phyloP scores from a whole-genome alignment of 2,113 vertebrate genomes.

The Mystacornis crossleyi region DNA sequence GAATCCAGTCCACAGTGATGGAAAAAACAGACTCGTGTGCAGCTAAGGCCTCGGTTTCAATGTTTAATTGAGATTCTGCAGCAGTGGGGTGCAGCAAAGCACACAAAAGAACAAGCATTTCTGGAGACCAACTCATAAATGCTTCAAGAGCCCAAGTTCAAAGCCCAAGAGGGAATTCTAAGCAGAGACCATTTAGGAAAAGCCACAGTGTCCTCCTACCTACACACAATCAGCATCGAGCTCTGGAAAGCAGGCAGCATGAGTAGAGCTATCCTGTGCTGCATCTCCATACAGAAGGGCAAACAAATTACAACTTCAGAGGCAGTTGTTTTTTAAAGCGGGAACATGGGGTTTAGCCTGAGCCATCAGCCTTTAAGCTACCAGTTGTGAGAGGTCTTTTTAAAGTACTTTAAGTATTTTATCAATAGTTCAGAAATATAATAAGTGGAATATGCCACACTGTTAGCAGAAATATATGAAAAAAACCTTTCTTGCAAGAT shows the following conservation, averaged over 20 bases:
- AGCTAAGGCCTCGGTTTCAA: neutral
- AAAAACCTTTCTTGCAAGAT: neutral
- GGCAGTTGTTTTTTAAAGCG: neutral
- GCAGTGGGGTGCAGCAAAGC: neutral
- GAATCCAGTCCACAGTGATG: neutral
- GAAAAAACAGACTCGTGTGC: neutral
- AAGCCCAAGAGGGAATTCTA: neutral
- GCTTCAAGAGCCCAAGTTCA: neutral
- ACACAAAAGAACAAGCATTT: neutral
- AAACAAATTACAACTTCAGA: neutral
- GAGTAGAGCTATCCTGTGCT: neutral
- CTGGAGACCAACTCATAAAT: neutral
- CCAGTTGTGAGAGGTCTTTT: neutral
- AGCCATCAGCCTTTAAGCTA: neutral
- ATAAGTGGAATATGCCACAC: neutral
- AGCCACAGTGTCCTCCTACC: rapidly evolving
- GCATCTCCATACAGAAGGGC: neutral
- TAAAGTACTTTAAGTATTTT: neutral
- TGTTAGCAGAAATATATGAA: neutral
- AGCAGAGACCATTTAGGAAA: neutral
- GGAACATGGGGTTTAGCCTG: neutral
- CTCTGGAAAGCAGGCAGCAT: neutral
- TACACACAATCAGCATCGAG: rapidly evolving
- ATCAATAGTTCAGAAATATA: neutral
- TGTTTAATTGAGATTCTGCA: neutral